Conservation (phyloP, 2,797 vertebrate species). For the Acanthornis magna region DNA sequence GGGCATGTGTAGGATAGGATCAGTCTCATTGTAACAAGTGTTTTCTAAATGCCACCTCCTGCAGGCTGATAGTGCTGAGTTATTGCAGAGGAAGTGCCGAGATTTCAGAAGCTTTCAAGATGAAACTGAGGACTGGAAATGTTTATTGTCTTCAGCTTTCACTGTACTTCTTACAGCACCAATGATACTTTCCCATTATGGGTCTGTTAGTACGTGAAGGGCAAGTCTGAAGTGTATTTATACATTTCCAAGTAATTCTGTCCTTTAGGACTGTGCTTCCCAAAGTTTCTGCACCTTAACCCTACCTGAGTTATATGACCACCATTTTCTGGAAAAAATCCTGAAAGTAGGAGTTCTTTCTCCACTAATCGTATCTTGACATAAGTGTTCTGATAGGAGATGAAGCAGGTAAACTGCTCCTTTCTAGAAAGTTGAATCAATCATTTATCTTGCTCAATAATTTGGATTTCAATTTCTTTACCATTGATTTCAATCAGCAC, state of each 20-base stretch:
- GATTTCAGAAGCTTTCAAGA: neutral
- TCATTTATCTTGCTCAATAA: neutral
- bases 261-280: neutral
- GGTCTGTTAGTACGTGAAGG: neutral
- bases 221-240: neutral
- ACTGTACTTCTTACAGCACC: neutral
- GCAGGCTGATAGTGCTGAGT: neutral
- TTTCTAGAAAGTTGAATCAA: neutral
- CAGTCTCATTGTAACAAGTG: neutral
- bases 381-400: neutral
- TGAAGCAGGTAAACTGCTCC: neutral
- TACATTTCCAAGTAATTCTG: neutral
- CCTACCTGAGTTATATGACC: neutral
- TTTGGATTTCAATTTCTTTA: neutral
- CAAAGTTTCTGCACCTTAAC: neutral
- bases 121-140: neutral
- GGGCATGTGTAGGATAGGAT: neutral
- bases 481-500: neutral
- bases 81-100: neutral
- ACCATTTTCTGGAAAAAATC: neutral
- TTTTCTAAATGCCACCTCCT: neutral
- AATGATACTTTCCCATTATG: neutral
- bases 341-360: neutral
- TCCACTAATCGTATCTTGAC: neutral
- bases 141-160: neutral